A percentile compares a stretch with the other conserved stretches of the same genome.
phyloP scores from a whole-genome alignment of 2,113 vertebrate genomes.

The Plotosus lineatus region DNA sequence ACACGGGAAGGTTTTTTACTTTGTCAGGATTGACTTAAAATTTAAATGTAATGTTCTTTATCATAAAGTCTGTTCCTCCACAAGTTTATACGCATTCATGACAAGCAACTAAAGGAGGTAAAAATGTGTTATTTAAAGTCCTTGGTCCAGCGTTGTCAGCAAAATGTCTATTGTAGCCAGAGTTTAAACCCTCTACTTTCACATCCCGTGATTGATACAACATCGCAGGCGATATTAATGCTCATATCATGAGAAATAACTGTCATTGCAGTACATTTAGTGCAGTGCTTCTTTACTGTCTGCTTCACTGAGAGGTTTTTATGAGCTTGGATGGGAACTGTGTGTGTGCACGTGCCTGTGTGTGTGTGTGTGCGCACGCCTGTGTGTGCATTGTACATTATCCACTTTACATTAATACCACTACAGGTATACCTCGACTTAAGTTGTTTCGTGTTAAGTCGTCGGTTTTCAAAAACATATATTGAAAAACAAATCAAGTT shows the following conservation, averaged over 20 bases:
- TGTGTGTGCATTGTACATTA: not conserved
- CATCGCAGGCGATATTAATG: not conserved
- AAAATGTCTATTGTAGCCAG: not conserved
- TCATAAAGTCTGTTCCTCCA: not conserved
- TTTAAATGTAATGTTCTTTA: not conserved
- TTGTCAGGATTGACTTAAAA: not conserved
- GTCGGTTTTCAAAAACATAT: too few relatives aligned
- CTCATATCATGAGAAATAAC: slow-evolving; percentile 20
- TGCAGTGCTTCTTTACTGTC: not conserved
- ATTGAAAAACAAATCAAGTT: too few relatives aligned
- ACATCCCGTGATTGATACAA: slow-evolving; percentile 16
- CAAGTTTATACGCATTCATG: not conserved
- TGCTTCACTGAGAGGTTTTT: not conserved
- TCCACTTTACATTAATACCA: too few relatives aligned
- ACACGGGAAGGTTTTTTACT: too few relatives aligned
- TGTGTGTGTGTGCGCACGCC: too few relatives aligned
- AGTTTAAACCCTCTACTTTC: slow-evolving; percentile 17
- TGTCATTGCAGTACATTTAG: not conserved
- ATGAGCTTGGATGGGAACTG: not conserved
- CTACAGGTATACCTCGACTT: too few relatives aligned
- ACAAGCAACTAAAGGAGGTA: not conserved
- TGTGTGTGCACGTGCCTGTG: not conserved
- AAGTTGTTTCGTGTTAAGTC: too few relatives aligned
- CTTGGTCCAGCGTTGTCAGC: not conserved
- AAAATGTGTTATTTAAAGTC: slow-evolving; percentile 25